A percentile compares a stretch with the other conserved stretches of the same genome.
Conservation (phyloP, 2,888 invertebrate genomes). For the Pharmacophagus antenor region DNA sequence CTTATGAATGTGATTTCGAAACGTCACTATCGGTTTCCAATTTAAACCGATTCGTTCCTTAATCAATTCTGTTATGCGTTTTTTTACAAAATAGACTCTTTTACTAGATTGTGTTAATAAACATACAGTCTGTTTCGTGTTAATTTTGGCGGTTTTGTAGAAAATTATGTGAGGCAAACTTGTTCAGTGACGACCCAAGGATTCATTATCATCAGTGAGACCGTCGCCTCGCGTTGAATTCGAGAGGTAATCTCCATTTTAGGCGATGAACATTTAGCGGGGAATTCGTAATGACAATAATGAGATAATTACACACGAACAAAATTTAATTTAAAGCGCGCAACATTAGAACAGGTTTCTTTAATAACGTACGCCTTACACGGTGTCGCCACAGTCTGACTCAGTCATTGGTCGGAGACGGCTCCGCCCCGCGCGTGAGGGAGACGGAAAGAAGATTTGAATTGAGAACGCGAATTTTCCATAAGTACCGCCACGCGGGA, state of each 20-base stretch:
- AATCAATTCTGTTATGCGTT: constrained; percentile 77
- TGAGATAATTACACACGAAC: constrained; percentile 81
- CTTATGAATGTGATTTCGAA: constrained; percentile 81
- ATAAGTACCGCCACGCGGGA: constrained; percentile 79
- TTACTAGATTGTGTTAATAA: constrained; percentile 63
- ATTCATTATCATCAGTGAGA: constrained; percentile 57
- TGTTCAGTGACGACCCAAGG: constrained; percentile 33
- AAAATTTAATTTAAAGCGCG: constrained; percentile 81
- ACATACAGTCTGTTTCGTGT: constrained; percentile 62
- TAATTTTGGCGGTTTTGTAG: constrained; percentile 53
- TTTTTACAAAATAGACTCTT: constrained; percentile 68
- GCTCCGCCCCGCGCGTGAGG: constrained; percentile 79
- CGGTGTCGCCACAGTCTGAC: constrained; percentile 76
- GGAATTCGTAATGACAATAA: constrained; percentile 80
- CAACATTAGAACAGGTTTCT: constrained; percentile 82
- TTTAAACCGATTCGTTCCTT: constrained; percentile 81
- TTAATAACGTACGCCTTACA: constrained; percentile 81
- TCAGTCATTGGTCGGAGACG: constrained; percentile 77
- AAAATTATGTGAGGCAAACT: constrained; percentile 35
- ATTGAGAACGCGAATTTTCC: constrained; percentile 82
- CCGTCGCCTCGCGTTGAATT: constrained; percentile 56
- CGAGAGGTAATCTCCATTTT: constrained; percentile 69
- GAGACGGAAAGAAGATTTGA: constrained; percentile 80
- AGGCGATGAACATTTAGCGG: constrained; percentile 75
- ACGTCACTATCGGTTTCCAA: constrained; percentile 81